phyloP scores from a whole-genome alignment of 2,113 vertebrate species.

The Porphyrio hochstetteri region DNA sequence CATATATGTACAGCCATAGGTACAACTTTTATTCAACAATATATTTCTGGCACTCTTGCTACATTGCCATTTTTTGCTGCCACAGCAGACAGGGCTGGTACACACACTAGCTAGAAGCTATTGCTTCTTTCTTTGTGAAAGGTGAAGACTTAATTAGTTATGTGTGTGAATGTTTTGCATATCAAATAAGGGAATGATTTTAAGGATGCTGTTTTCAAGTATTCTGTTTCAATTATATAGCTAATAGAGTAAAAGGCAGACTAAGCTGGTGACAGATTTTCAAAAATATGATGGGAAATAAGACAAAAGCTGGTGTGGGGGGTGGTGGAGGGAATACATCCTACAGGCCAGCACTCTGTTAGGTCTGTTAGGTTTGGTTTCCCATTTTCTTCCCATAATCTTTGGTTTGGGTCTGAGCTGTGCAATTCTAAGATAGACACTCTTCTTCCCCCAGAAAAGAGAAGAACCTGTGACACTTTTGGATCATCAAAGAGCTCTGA shows the following conservation, averaged over 20 bases:
- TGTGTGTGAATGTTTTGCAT: background rate
- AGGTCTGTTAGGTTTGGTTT: background rate
- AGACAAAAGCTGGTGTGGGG: background rate
- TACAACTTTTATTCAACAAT: background rate
- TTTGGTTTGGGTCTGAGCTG: background rate
- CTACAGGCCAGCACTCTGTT: background rate
- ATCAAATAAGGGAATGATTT: background rate
- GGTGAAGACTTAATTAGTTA: background rate
- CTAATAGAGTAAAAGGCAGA: background rate
- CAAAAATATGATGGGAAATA: background rate
- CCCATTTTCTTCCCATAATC: background rate
- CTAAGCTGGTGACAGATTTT: background rate
- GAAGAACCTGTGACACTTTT: background rate
- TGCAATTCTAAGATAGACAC: background rate
- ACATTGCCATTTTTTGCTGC: background rate
- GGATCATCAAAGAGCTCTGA: background rate
- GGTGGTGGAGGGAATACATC: background rate
- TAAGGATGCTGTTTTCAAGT: background rate
- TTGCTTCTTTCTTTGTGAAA: background rate
- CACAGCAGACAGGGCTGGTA: fast-evolving
- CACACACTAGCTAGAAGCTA: background rate
- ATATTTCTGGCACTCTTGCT: background rate
- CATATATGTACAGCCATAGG: background rate
- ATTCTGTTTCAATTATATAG: background rate
- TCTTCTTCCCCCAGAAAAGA: background rate